A percentile compares a stretch with the other conserved stretches of the same genome.
Conservation (phyloP, 2,888 invertebrate genomes). For the Omphaloscelis lunosa region DNA sequence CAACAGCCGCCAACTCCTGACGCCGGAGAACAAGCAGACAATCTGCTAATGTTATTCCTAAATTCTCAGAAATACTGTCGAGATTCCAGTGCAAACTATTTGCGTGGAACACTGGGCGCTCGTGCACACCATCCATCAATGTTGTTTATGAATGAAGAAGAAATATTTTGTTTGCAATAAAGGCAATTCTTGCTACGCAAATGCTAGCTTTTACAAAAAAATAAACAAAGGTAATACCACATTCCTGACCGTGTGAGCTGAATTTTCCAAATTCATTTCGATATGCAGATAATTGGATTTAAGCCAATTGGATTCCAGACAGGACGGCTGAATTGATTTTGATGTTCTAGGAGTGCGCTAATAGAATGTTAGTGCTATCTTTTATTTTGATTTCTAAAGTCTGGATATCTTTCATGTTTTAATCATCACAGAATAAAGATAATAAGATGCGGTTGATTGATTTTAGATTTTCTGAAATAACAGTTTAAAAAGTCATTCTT, state of each 20-base stretch:
- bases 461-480: background rate
- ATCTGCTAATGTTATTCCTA: conserved; percentile 25
- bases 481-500: background rate
- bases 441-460: conserved; percentile 4
- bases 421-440: conserved; percentile 24
- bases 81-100: conserved; percentile 55
- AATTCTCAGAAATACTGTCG: conserved; percentile 53
- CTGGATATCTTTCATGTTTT: conserved; percentile 26
- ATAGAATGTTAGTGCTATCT: conserved; percentile 27
- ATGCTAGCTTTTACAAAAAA: conserved; percentile 53
- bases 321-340: conserved; percentile 45
- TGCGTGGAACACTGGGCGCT: conserved; percentile 35
- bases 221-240: conserved; percentile 62
- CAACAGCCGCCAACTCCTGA: conserved; percentile 20
- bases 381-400: conserved; percentile 43
- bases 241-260: conserved; percentile 40
- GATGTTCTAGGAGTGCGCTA: conserved; percentile 39
- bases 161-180: conserved; percentile 63
- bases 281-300: conserved; percentile 53
- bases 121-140: conserved; percentile 54
- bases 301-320: conserved; percentile 56
- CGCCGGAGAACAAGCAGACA: conserved; percentile 46
- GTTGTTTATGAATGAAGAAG: conserved; percentile 58
- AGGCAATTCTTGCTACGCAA: conserved; percentile 56
- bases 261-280: conserved; percentile 58